Evolutionary conservation across 2,797 vertebrate genomes (phyloP), one percentile per base, ranked within the genome.

Genomic region (Numenius phaeopus): DNA sequence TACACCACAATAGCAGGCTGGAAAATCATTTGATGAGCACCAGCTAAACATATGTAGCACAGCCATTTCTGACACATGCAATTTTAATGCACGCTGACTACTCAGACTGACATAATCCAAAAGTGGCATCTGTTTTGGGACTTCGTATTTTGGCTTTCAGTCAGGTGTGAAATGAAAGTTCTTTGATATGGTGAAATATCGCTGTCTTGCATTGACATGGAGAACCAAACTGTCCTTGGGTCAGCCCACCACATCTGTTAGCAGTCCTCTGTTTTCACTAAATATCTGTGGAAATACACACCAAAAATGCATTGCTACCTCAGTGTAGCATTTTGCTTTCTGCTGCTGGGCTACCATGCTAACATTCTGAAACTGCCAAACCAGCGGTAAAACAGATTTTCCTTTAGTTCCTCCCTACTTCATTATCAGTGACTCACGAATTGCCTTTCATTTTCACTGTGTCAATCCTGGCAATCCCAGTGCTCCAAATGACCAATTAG

Each of bases 401-500:
- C 20, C 39, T 86, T 64, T 75, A 91, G 66, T 83, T 86, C 29
- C 44, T 96, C 77, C 49, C 77, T 87, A 86, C 87, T 97, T 97
- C 95, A 97, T 93, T 87, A 89, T 62, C 83, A 92, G 71, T 94
- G 95, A 89, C 71, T 97, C 89, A 93, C 17, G 8, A 96, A 96
- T 78, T 94, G 52, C 9, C 58, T 97, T 97, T 97, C 70, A 88
- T 95, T 97, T 97, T 96, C 86, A 87, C 54, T 50, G 4, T 97
- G 94, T 97, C 96, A 97, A 44, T 96, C 82, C 71, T 95, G 37
- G 69, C 73, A 96, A 85, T 96, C 81, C 78, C 89, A 88, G n/a
- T 46, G 64, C 66, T 94, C 69, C 80, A 94, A 97, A 97, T 71
- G 94, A 94, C 94, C 96, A 98, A 92, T 98, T 97, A 98, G 90